Percentiles rank a stretch among this genome's conserved stretches.
These are phyloP conservation scores for Thysanoteuthis rhombus DNA, from an alignment of 2,888 invertebrate genomes.

Conservation along the genomic window DNA sequence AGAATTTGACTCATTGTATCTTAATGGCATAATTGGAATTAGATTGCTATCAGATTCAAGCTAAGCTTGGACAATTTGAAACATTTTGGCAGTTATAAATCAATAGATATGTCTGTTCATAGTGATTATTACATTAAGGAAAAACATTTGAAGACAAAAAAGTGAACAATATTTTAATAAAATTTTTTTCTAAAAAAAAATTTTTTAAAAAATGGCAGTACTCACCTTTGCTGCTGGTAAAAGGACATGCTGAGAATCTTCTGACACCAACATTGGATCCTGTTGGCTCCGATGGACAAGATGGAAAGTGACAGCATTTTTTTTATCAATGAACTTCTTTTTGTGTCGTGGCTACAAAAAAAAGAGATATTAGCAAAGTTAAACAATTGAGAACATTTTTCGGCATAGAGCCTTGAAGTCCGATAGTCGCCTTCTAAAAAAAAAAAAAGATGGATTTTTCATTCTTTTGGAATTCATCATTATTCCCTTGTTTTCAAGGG, in stretches of 20 bases:
- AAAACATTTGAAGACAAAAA: not conserved
- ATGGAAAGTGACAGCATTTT: constrained; percentile 89
- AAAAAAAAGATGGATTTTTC: no score
- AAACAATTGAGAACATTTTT: no score
- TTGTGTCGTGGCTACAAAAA: constrained; percentile 70
- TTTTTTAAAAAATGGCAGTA: no score
- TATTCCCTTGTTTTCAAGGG: no score
- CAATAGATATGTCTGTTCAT: not conserved
- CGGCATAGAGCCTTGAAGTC: no score
- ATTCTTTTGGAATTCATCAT: no score
- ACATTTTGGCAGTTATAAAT: not conserved
- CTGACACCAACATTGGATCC: constrained; percentile 90
- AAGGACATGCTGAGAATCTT: constrained; percentile 88
- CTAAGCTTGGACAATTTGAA: not conserved
- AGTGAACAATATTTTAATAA: not conserved
- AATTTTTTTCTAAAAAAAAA: no score
- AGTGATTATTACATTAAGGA: not conserved
- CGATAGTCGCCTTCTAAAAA: no score
- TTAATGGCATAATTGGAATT: no score
- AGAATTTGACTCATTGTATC: no score
- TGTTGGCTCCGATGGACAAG: constrained; percentile 92
- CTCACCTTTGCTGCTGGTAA: constrained; percentile 48
- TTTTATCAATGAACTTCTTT: constrained; percentile 89
- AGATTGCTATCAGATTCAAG: not conserved
- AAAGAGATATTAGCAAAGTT: no score